Conservation (phyloP, 2,113 vertebrate genomes). For the Puntigrus tetrazona region DNA sequence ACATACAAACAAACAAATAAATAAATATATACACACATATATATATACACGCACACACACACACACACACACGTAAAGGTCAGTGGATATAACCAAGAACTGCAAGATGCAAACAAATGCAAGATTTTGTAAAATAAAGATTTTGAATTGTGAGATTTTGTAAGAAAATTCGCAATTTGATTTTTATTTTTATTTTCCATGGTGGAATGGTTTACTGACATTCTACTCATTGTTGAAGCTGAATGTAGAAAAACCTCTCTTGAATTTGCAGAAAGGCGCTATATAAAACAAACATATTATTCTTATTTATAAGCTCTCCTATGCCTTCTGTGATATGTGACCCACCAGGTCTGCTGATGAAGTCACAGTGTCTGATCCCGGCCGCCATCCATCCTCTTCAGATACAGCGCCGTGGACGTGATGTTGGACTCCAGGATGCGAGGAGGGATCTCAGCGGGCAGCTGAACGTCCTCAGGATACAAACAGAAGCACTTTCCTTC, state of each 20-base stretch:
- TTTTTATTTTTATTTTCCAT: too few relatives aligned
- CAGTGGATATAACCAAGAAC: too few relatives aligned
- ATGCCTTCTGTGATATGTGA: neutral
- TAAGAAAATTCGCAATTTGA: too few relatives aligned
- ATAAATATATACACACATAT: too few relatives aligned
- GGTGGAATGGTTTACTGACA: neutral
- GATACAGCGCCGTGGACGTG: conserved; percentile 81
- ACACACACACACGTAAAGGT: too few relatives aligned
- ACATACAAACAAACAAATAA: too few relatives aligned
- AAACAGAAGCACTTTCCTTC: conserved; percentile 89
- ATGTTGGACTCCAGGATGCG: conserved; percentile 84
- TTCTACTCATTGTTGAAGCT: neutral
- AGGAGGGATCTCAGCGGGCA: conserved; percentile 65
- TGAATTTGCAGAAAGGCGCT: too few relatives aligned
- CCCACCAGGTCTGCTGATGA: conserved; percentile 82
- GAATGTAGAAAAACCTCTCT: neutral
- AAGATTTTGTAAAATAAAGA: too few relatives aligned
- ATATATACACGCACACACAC: too few relatives aligned
- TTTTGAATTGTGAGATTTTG: too few relatives aligned
- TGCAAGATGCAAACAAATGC: too few relatives aligned
- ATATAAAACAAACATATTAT: too few relatives aligned
- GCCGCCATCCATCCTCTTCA: conserved; percentile 89
- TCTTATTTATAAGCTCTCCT: neutral
- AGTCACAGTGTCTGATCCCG: conserved; percentile 82
- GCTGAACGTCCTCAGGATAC: conserved; percentile 78